Base-by-base conservation (phyloP, 1,140 invertebrate species). In the Psix sp. region DNA sequence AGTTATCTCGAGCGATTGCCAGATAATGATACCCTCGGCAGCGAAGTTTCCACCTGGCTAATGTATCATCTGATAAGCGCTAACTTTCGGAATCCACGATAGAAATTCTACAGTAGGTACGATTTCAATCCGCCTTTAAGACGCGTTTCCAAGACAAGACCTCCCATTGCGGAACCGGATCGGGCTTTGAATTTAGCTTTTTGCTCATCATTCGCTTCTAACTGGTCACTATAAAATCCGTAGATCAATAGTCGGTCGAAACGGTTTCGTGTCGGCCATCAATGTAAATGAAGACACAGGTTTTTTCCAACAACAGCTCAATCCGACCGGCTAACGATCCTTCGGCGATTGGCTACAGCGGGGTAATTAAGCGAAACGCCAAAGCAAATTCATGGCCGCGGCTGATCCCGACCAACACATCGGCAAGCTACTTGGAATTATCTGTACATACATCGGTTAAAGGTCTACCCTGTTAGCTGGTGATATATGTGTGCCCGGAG, bases 401-500 rank as follows among this genome's bases (percentile, higher is more conserved):
- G 76, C 72, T 77, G 79, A 81, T 80, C 74, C 74, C 66, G 71
- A 77, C 10, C 6, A 70, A 42, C 65, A 72, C 75, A 75, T 76
- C 75, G 74, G 71, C 74, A 45, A 60, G 66, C 56, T 77, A 70
- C 74, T 80, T 71, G 56, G 57, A 63, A 45, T 65, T 71, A 67
- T 70, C 48, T 51, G 66, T 73, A 62, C 38, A 48, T 66, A 56
- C 46, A 62, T 26, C 45, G 65, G 67, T 63, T 60, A 42, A 39
- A 54, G 57, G 68, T 68, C 49, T 56, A 31, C 59, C 66, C 35
- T 80, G 80, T 81, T 79, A 56, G 56, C 54, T 21, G 15, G 79
- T 81, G 80, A 83, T 84, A 81, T 83, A 84, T 84, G 76, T 78
- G 77, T 77, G 48, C 74, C 62, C n/a, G n/a, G 73, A 81, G 78